Conservation (phyloP, 2,797 vertebrate genomes). For the Enteromius viviparus region DNA sequence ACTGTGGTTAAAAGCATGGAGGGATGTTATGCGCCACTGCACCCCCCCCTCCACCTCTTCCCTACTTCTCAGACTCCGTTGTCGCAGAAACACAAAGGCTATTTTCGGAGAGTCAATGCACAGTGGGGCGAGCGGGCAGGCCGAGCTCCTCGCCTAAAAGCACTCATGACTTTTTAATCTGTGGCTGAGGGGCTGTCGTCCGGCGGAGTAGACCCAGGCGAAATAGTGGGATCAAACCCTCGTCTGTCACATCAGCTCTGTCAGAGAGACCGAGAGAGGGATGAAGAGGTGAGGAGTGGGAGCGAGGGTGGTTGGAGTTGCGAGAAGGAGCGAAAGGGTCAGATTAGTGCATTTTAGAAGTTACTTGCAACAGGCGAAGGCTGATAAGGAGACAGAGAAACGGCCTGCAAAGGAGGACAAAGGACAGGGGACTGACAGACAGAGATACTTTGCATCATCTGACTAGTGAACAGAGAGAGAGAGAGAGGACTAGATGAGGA, state of each 20-base stretch:
- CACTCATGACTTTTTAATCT: constrained; percentile 85
- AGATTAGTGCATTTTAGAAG: constrained; percentile 42
- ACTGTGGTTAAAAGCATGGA: constrained; percentile 71
- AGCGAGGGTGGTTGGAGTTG: constrained; percentile 52
- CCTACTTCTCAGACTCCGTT: constrained; percentile 61
- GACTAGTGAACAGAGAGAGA: constrained; percentile 24
- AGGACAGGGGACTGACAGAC: constrained; percentile 26
- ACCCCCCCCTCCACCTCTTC: constrained; percentile 41
- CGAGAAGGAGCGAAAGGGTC: constrained; percentile 3
- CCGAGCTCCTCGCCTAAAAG: constrained; percentile 74
- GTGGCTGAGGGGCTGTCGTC: constrained; percentile 73
- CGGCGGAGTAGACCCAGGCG: constrained; percentile 71
- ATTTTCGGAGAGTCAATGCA: constrained; percentile 80
- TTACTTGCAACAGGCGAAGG: not conserved
- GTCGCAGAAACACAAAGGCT: constrained; percentile 81
- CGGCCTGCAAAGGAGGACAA: constrained; percentile 17
- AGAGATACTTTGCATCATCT: constrained; percentile 31
- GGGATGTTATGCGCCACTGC: constrained; percentile 70
- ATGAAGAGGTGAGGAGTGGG: constrained; percentile 50
- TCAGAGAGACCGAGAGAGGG: constrained; percentile 69
- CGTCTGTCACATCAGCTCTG: constrained; percentile 48
- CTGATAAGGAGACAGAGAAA: constrained; percentile 26
- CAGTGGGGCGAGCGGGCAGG: constrained; percentile 63
- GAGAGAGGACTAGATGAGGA: constrained; percentile 63
- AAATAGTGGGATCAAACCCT: constrained; percentile 70